Conservation (phyloP, 64 coral and sea anemone species). For the Hydrozoanthus tunicans region DNA sequence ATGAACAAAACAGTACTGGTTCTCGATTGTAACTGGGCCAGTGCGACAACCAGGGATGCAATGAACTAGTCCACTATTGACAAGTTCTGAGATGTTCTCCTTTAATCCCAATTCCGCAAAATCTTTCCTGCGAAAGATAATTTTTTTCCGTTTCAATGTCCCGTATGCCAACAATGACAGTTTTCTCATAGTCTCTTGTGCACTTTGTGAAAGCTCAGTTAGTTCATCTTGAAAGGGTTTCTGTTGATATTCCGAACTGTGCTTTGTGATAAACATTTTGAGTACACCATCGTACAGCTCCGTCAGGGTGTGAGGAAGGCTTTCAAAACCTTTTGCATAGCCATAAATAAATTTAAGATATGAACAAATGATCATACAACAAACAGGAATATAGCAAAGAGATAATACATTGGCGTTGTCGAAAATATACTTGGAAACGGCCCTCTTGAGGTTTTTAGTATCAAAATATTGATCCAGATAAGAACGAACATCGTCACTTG, state of each 20-base stretch:
- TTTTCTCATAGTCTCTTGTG: conserved; percentile 32
- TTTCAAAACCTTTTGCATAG: neutral
- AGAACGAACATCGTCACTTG: conserved; percentile 16
- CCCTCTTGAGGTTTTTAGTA: neutral
- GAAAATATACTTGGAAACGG: conserved; percentile 53
- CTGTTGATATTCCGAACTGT: conserved; percentile 36
- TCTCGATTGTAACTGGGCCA: conserved; percentile 10
- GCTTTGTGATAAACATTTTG: conserved; percentile 55
- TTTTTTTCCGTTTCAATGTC: conserved; percentile 42
- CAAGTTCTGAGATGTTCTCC: conserved; percentile 47
- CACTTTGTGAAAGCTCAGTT: neutral
- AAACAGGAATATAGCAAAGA: conserved; percentile 71
- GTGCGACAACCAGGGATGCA: conserved; percentile 39
- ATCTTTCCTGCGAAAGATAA: conserved; percentile 45
- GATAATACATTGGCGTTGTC: conserved; percentile 44
- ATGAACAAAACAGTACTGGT: conserved; percentile 57
- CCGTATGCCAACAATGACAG: conserved; percentile 32
- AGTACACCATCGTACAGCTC: conserved; percentile 56
- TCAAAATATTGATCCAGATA: conserved; percentile 33
- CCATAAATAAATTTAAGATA: conserved; percentile 36
- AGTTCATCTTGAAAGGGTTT: neutral
- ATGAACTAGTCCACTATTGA: conserved; percentile 62
- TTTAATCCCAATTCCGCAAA: conserved; percentile 11
- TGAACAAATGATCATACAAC: conserved; percentile 64
- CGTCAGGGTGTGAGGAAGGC: conserved; percentile 44